Conservation (phyloP, 2,797 vertebrate genomes). For the Diplodus sargus region DNA sequence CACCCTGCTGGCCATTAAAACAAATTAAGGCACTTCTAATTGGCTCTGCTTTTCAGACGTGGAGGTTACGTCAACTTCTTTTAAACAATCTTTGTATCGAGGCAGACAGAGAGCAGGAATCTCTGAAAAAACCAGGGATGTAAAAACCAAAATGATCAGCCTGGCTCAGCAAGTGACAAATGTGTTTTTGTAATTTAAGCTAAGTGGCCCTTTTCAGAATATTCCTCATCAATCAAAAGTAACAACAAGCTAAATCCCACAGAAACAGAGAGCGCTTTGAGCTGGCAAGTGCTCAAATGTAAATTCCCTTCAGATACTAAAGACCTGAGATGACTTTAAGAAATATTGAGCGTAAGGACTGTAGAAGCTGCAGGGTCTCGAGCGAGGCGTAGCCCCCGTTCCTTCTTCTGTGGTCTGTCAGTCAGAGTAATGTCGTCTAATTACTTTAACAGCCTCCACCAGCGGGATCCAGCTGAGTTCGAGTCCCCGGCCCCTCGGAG, state of each 20-base stretch:
- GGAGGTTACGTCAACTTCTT: too few species aligned
- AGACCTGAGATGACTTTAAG: neutral
- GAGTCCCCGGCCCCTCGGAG: constrained; percentile 24
- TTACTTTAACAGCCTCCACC: constrained; percentile 62
- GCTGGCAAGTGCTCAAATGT: neutral
- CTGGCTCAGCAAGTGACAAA: neutral
- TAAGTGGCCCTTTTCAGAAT: constrained; percentile 4
- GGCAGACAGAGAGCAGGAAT: neutral
- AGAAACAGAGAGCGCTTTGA: neutral
- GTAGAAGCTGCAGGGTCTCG: neutral
- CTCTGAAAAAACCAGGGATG: neutral
- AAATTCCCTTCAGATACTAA: neutral
- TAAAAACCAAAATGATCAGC: neutral
- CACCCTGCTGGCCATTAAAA: too few species aligned
- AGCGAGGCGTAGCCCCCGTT: constrained; percentile 1
- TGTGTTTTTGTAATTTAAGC: constrained; percentile 28
- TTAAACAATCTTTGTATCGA: neutral
- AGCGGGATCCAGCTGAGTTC: constrained; percentile 29
- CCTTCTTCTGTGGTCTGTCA: constrained; percentile 38
- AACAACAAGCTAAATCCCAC: neutral
- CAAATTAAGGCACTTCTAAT: too few species aligned
- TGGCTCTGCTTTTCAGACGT: too few species aligned
- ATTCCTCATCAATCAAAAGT: constrained; percentile 12
- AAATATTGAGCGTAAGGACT: neutral
- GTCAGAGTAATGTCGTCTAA: constrained; percentile 42